Conservation (phyloP, 2,888 invertebrate species). For the Pardosa pseudoannulata region DNA sequence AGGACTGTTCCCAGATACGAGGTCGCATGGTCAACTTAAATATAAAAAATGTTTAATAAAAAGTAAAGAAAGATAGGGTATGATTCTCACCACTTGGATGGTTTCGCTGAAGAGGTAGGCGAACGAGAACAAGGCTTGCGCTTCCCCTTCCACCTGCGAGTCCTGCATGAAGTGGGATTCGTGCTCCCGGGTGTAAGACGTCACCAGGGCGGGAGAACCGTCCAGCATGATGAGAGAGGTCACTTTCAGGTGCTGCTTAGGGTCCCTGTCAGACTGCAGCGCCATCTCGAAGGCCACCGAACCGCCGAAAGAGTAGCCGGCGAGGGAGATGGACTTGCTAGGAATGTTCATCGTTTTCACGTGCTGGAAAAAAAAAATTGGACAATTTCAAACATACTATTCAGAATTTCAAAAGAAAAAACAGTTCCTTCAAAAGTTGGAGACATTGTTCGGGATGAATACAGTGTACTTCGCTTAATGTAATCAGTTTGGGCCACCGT, state of each 20-base stretch:
- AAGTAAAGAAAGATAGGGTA: too few relatives aligned
- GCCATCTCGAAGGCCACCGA: constrained; percentile 97
- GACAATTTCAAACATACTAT: too few relatives aligned
- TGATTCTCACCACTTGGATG: constrained; percentile 34
- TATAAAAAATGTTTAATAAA: too few relatives aligned
- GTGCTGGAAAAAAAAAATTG: too few relatives aligned
- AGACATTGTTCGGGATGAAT: too few relatives aligned
- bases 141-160: constrained; percentile 74
- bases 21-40: too few relatives aligned
- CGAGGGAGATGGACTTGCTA: constrained; percentile 82
- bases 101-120: constrained; percentile 85
- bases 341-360: constrained; percentile 83
- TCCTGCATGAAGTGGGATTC: constrained; percentile 31
- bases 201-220: constrained; percentile 89
- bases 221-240: constrained; percentile 88
- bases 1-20: too few relatives aligned
- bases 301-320: constrained; percentile 97
- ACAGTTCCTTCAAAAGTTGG: too few relatives aligned
- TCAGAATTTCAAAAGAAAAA: too few relatives aligned
- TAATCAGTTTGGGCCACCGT: too few relatives aligned
- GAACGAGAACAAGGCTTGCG: constrained; percentile 87
- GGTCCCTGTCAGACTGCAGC: constrained; percentile 76
- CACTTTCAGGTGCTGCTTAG: constrained; percentile 23
- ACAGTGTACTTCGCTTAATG: too few relatives aligned
- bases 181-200: constrained; percentile 82